Evolutionary conservation across 2,113 vertebrate species (phyloP).

Genomic region (Channa argus): DNA sequence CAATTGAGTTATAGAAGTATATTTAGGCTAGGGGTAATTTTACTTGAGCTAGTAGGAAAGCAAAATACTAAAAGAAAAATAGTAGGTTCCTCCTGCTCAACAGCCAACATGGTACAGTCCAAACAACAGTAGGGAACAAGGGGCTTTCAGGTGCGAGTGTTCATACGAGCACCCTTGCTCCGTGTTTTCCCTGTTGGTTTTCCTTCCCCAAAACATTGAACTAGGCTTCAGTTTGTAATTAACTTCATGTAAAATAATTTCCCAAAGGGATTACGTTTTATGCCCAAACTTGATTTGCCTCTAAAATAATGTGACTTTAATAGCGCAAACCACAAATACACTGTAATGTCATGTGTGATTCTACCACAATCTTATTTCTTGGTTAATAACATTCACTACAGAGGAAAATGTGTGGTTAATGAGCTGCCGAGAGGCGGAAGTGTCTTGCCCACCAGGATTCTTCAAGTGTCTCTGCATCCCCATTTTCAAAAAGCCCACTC

Average conservation of each 20-base stretch:
- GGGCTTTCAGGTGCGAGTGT: too few species aligned
- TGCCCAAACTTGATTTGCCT: not conserved
- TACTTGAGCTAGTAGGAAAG: too few species aligned
- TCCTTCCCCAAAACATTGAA: too few species aligned
- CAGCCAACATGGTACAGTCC: too few species aligned
- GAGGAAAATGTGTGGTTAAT: conserved; percentile 23
- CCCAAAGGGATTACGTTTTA: not conserved
- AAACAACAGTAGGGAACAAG: too few species aligned
- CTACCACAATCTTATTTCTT: not conserved
- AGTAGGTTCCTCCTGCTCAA: too few species aligned
- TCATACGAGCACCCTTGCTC: too few species aligned
- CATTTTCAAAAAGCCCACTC: conserved; percentile 44
- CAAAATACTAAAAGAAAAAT: too few species aligned
- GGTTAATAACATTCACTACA: conserved; percentile 6
- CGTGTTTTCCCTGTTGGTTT: too few species aligned
- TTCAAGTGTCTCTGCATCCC: not conserved
- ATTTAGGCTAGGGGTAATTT: too few species aligned
- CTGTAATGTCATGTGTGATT: too few species aligned
- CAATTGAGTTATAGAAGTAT: too few species aligned
- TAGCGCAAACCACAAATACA: not conserved
- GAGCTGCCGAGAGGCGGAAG: conserved; percentile 19
- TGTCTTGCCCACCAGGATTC: not conserved
- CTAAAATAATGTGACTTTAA: not conserved
- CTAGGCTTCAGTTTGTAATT: not conserved
- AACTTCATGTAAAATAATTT: not conserved